These are phyloP conservation scores for Recurvirostra avosetta DNA, from an alignment of 2,113 vertebrate genomes.

Conservation along the genomic window DNA sequence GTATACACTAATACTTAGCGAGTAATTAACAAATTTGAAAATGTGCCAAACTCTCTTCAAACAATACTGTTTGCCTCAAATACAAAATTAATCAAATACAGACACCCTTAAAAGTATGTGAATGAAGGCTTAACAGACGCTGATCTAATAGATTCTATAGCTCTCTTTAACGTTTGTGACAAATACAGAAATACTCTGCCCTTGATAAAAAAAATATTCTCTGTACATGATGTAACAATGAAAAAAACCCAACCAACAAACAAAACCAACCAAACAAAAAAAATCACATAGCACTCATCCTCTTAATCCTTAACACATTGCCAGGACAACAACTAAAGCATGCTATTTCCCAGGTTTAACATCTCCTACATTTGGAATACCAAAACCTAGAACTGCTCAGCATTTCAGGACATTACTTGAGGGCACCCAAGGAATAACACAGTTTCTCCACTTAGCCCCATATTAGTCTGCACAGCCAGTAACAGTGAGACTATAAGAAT, in stretches of 20 bases:
- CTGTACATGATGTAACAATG: neutral
- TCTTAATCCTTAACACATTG: neutral
- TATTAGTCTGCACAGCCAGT: neutral
- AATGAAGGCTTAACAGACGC: neutral
- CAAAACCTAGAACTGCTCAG: neutral
- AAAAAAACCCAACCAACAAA: neutral
- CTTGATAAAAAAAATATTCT: neutral
- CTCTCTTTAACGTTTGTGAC: neutral
- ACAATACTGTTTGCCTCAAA: neutral
- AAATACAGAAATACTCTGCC: neutral
- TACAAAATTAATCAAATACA: neutral
- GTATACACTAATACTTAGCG: neutral
- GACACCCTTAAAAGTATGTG: neutral
- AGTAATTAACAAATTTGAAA: neutral
- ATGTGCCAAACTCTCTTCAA: neutral
- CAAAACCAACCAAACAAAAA: too few species aligned
- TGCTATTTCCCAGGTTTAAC: neutral
- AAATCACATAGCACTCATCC: neutral
- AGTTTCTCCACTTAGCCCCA: neutral
- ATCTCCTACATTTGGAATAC: neutral
- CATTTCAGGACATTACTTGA: neutral
- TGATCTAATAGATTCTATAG: neutral
- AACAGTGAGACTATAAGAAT: neutral
- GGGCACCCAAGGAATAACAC: accelerated
- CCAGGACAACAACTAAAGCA: neutral